phyloP scores from a whole-genome alignment of 2,888 invertebrate genomes.

The Dusona sp. region DNA sequence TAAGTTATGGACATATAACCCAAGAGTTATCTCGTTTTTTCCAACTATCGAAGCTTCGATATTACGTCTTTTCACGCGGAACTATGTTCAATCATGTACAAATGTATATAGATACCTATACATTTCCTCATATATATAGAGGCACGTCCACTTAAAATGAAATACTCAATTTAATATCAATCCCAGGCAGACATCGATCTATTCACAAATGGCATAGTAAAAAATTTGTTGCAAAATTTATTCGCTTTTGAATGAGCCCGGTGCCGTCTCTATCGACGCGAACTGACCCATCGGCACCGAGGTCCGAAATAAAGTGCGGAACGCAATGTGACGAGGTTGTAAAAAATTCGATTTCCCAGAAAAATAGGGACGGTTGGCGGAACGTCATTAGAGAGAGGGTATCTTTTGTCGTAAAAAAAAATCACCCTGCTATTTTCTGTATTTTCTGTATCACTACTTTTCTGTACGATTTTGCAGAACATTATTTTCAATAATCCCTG shows the following conservation, averaged over 20 bases:
- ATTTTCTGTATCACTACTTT: too few relatives aligned
- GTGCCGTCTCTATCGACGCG: background rate
- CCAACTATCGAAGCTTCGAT: background rate
- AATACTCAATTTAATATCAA: background rate
- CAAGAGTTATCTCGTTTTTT: background rate
- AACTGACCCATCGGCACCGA: background rate
- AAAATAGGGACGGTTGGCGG: too few relatives aligned
- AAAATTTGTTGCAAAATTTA: background rate
- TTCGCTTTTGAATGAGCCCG: background rate
- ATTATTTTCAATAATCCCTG: too few relatives aligned
- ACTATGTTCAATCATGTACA: constrained; percentile 79
- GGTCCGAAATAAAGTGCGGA: too few relatives aligned
- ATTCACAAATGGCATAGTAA: background rate
- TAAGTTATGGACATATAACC: background rate
- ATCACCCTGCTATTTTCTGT: too few relatives aligned
- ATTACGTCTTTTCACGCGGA: constrained; percentile 66
- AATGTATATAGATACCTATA: constrained; percentile 81
- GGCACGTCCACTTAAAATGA: background rate
- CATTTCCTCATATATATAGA: constrained; percentile 13
- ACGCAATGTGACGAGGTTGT: too few relatives aligned
- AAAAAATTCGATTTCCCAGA: too few relatives aligned
- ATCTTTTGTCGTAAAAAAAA: too few relatives aligned
- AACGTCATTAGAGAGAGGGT: too few relatives aligned
- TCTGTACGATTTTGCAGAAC: too few relatives aligned
- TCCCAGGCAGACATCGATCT: background rate